A percentile compares a stretch with the other conserved stretches of the same genome.
These are phyloP conservation scores for Tamandua tetradactyla DNA, from an alignment of 2,797 vertebrate genomes.

Conservation along the genomic window DNA sequence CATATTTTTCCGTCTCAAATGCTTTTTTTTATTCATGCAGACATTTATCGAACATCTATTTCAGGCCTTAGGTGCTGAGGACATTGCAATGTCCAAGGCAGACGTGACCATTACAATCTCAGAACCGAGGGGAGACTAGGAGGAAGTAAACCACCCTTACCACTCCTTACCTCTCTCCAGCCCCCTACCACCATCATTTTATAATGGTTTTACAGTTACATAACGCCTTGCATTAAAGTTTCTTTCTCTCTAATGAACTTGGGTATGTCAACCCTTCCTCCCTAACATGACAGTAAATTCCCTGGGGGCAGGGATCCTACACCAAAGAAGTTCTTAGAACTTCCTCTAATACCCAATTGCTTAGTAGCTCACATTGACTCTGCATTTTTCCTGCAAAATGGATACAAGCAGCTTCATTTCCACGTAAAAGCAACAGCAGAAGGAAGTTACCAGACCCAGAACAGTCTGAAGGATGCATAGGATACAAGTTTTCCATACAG, in stretches of 20 bases:
- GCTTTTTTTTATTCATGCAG: neutral
- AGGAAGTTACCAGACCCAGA: neutral
- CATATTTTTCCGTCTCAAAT: neutral
- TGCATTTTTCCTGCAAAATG: neutral
- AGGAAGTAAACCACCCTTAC: neutral
- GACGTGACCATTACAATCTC: neutral
- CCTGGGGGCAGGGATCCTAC: neutral
- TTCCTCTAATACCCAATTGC: neutral
- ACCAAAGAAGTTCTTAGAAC: neutral
- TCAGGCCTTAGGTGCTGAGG: neutral
- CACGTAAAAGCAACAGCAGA: neutral
- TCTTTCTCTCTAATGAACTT: neutral
- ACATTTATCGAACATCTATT: neutral
- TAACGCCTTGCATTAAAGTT: neutral
- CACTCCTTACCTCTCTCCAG: neutral
- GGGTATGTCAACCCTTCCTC: neutral
- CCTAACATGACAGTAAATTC: neutral
- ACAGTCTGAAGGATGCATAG: neutral
- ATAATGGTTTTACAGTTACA: neutral
- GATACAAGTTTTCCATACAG: neutral
- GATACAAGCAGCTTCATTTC: neutral
- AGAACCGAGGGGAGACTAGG: neutral
- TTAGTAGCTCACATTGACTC: neutral
- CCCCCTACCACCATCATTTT: neutral
- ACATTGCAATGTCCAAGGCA: neutral